phyloP scores from a whole-genome alignment of 1,140 invertebrate species.

The Gonioctena quinquepunctata region DNA sequence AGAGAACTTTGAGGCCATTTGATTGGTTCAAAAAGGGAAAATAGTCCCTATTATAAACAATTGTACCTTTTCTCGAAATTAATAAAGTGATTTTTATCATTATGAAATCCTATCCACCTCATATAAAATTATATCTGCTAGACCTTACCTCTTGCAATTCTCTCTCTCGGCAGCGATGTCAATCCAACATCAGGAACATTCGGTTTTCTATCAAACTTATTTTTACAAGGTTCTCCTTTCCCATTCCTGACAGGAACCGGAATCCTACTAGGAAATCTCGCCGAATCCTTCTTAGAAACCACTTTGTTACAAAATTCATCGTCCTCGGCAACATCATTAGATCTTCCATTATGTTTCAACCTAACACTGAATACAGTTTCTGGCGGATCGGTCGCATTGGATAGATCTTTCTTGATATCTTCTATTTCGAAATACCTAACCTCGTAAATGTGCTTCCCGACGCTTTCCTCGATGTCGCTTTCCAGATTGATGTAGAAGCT shows the following conservation, averaged over 20 bases:
- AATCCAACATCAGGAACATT: neutral
- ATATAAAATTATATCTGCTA: too few relatives aligned
- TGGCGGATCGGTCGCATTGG: neutral
- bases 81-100: too few relatives aligned
- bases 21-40: too few relatives aligned
- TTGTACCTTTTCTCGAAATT: too few relatives aligned
- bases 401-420: neutral
- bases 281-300: neutral
- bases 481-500: slow-evolving; percentile 25
- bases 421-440: slow-evolving; percentile 4
- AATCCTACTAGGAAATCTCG: neutral
- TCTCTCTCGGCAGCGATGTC: neutral
- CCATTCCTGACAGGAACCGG: too few relatives aligned
- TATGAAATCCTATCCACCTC: too few relatives aligned
- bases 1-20: too few relatives aligned
- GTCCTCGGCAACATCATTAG: neutral
- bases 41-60: too few relatives aligned
- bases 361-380: neutral
- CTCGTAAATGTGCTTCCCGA: neutral
- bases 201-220: neutral
- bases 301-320: neutral
- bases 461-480: neutral
- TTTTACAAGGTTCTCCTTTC: too few relatives aligned
- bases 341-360: neutral
- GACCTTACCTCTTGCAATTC: neutral